A percentile compares a stretch with the other conserved stretches of the same genome.
phyloP scores from a whole-genome alignment of 2,888 invertebrate species.

The Parnassius smintheus region DNA sequence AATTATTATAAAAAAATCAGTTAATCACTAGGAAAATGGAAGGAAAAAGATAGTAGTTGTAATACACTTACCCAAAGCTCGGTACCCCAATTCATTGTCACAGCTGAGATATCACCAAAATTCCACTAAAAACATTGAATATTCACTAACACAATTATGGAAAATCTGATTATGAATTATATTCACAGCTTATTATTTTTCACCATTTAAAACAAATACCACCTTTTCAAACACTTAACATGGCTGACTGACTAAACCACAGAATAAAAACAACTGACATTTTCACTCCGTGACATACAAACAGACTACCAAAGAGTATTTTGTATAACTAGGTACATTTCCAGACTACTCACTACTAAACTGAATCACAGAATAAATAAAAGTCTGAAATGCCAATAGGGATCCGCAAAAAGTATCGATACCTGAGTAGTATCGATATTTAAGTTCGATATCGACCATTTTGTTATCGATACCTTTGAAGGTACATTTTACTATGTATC shows the following conservation, averaged over 20 bases:
- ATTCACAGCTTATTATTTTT: constrained; percentile 60
- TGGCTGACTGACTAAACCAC: constrained; percentile 68
- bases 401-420: too few species aligned
- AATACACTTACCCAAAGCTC: constrained; percentile 84
- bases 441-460: too few species aligned
- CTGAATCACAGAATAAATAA: too few species aligned
- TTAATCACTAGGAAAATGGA: constrained; percentile 31
- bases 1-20: not conserved
- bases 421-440: too few species aligned
- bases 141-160: constrained; percentile 62
- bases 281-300: constrained; percentile 26
- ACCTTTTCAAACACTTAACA: constrained; percentile 79
- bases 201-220: constrained; percentile 57
- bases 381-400: too few species aligned
- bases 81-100: constrained; percentile 85
- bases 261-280: constrained; percentile 35
- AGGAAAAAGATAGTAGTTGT: constrained; percentile 35
- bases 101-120: constrained; percentile 65
- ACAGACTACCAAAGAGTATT: constrained; percentile 26
- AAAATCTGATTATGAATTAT: constrained; percentile 49
- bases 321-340: too few species aligned
- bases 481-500: too few species aligned
- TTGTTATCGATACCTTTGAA: too few species aligned
- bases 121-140: constrained; percentile 75
- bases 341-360: too few species aligned